Percentiles rank a stretch among this genome's conserved stretches.
phyloP scores from a whole-genome alignment of 2,113 vertebrate species.

The Rissa tridactyla region DNA sequence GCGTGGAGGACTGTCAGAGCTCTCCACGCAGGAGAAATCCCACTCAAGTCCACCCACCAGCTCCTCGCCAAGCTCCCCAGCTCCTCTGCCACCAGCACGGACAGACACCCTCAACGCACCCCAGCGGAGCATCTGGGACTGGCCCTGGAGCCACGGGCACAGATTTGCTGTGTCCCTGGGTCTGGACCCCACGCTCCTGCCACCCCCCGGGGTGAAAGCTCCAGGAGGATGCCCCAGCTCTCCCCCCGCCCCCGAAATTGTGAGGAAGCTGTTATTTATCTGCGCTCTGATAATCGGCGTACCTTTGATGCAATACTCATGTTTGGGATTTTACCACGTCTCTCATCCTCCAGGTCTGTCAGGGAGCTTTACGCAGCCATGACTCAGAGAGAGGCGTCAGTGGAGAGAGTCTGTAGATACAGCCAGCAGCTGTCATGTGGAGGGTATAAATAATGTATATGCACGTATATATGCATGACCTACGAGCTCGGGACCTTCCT shows the following conservation, averaged over 20 bases:
- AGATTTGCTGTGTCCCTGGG: not conserved
- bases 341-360: slow-evolving; percentile 36
- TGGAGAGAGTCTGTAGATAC: not conserved
- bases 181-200: not conserved
- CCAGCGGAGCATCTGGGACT: fast-evolving
- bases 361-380: not conserved
- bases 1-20: not conserved
- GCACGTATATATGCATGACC: not conserved
- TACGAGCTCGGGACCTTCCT: not conserved
- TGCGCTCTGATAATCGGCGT: not conserved
- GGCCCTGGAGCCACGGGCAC: not conserved
- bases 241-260: fast-evolving
- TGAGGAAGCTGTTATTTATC: not conserved
- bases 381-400: slow-evolving; percentile 35
- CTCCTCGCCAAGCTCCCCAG: not conserved
- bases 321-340: slow-evolving; percentile 38
- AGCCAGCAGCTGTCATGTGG: slow-evolving; percentile 16
- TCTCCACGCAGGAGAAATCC: slow-evolving; percentile 25
- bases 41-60: slow-evolving; percentile 2
- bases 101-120: not conserved
- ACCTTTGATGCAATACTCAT: slow-evolving; percentile 16
- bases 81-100: not conserved
- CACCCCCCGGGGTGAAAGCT: not conserved
- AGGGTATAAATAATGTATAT: slow-evolving; percentile 12
- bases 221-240: not conserved